phyloP scores from a whole-genome alignment of 1,140 invertebrate species.

The Parasteatoda tepidariorum region DNA sequence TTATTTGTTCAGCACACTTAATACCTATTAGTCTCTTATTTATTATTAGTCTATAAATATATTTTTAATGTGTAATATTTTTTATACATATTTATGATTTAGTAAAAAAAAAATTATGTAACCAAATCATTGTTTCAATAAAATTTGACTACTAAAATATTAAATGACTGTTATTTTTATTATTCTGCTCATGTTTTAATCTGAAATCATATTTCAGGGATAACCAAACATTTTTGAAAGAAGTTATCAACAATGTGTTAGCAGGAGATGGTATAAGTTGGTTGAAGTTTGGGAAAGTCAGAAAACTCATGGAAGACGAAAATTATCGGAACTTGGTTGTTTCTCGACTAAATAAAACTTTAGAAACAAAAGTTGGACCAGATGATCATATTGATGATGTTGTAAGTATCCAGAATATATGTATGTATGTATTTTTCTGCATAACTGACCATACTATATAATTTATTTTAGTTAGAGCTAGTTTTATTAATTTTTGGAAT shows the following conservation, averaged over 20 bases:
- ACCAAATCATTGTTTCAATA: too few species aligned
- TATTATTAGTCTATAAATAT: too few species aligned
- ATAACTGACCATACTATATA: not conserved
- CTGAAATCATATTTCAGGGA: conserved; percentile 72
- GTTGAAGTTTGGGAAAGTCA: conserved; percentile 93
- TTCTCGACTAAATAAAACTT: conserved; percentile 92
- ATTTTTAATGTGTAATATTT: too few species aligned
- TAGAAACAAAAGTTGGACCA: conserved; percentile 92
- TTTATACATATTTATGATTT: too few species aligned
- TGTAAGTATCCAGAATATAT: conserved; percentile 74
- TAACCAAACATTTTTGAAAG: conserved; percentile 74
- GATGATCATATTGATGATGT: conserved; percentile 98
- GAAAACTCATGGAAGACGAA: conserved; percentile 99
- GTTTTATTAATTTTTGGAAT: not conserved
- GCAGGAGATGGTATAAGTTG: conserved; percentile 97
- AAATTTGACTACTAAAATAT: too few species aligned
- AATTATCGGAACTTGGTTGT: conserved; percentile 96
- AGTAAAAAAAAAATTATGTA: too few species aligned
- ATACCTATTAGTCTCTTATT: too few species aligned
- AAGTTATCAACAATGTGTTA: conserved; percentile 90
- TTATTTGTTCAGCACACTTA: too few species aligned
- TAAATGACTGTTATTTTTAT: too few species aligned
- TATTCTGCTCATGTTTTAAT: too few species aligned
- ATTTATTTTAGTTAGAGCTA: not conserved
- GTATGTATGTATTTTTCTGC: conserved; percentile 45